Conservation (phyloP, 1,140 invertebrate species). For the Trichomalopsis sarcophagae region DNA sequence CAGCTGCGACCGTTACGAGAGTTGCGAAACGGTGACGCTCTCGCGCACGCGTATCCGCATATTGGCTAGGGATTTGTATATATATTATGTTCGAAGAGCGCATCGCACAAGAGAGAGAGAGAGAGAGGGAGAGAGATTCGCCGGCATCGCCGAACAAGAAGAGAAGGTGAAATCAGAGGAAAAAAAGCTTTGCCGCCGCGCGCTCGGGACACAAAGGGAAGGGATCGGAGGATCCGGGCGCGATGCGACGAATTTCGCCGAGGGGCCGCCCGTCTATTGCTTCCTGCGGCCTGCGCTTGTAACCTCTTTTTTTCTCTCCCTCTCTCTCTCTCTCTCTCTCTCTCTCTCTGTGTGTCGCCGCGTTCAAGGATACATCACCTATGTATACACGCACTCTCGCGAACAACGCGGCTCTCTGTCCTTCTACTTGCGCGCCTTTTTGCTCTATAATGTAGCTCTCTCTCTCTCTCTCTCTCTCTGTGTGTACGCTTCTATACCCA, state of each 20-base stretch:
- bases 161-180: conserved; percentile 58
- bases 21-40: conserved; percentile 60
- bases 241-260: conserved; percentile 52
- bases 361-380: conserved; percentile 48
- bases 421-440: not conserved
- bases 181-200: conserved; percentile 64
- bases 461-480: too few relatives aligned
- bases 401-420: not conserved
- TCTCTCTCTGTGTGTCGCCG: conserved; percentile 33
- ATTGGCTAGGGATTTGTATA: conserved; percentile 58
- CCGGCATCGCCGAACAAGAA: conserved; percentile 62
- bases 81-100: conserved; percentile 63
- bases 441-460: not conserved
- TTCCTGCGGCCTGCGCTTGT: not conserved
- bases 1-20: conserved; percentile 65
- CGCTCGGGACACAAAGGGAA: conserved; percentile 63
- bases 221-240: conserved; percentile 70
- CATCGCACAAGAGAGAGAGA: conserved; percentile 55
- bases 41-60: conserved; percentile 54
- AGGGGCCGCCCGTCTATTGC: not conserved
- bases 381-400: not conserved
- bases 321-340: conserved; percentile 34
- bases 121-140: not conserved
- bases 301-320: conserved; percentile 31
- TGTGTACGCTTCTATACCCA: not conserved